phyloP scores from a whole-genome alignment of 2,888 invertebrate genomes.

The Chrysotoxum bicinctum region DNA sequence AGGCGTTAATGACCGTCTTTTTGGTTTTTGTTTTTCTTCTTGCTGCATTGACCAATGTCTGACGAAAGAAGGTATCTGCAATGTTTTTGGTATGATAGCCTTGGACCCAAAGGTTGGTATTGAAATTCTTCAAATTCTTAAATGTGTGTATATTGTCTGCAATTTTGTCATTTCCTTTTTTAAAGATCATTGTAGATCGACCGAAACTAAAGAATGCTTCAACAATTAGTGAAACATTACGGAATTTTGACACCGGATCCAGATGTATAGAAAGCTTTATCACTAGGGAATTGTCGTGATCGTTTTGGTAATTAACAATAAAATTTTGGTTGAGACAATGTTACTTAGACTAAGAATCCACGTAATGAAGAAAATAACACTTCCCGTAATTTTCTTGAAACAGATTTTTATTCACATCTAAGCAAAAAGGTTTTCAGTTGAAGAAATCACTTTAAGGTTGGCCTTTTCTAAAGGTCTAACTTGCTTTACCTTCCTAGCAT shows the following conservation, averaged over 20 bases:
- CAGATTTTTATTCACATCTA: no score
- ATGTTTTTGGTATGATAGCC: not conserved
- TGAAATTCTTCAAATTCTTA: conserved; percentile 46
- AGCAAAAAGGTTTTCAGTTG: no score
- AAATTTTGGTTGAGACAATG: not conserved
- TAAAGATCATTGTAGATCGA: not conserved
- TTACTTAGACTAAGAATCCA: not conserved
- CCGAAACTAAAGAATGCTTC: conserved; percentile 33
- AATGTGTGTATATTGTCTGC: conserved; percentile 10
- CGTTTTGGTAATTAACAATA: not conserved
- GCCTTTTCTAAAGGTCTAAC: no score
- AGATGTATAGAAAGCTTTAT: not conserved
- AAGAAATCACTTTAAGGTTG: no score
- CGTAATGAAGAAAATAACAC: not conserved
- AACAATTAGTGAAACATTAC: conserved; percentile 66
- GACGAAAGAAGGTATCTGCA: not conserved
- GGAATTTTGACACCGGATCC: conserved; percentile 52
- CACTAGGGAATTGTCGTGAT: not conserved
- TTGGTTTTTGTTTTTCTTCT: conserved; percentile 17
- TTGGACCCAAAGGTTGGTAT: not conserved
- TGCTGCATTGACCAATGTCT: conserved; percentile 8
- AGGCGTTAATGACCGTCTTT: conserved; percentile 66
- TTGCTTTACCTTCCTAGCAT: no score
- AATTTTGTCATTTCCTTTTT: not conserved
- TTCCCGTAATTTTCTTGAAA: not conserved